phyloP scores from a whole-genome alignment of 2,888 invertebrate species.

The Phalangium opilio region DNA sequence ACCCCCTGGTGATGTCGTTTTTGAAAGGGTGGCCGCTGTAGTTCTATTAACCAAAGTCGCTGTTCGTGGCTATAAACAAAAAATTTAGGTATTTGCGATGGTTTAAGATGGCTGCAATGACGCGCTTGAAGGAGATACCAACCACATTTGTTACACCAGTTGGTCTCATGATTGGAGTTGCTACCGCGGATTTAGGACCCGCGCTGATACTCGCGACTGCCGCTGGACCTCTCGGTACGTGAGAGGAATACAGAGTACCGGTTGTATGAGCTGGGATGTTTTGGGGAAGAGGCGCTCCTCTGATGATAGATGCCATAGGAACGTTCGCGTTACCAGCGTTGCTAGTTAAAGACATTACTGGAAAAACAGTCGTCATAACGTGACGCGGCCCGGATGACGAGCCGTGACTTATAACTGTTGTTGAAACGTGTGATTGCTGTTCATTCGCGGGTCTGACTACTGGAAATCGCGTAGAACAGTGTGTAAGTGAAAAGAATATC shows the following conservation, averaged over 20 bases:
- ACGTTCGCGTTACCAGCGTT: no score
- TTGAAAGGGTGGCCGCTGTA: constrained; percentile 13
- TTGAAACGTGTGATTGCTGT: no score
- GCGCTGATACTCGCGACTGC: constrained; percentile 18
- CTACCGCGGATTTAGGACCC: constrained; percentile 18
- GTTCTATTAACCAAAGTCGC: constrained; percentile 11
- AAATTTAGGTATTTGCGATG: not conserved
- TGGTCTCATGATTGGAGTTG: constrained; percentile 16
- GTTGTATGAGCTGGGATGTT: constrained; percentile 12
- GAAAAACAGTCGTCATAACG: no score
- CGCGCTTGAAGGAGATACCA: no score
- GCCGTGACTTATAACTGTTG: no score
- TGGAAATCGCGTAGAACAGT: no score
- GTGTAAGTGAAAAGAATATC: no score
- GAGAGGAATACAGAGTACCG: constrained; percentile 12
- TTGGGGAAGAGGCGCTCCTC: constrained; percentile 11
- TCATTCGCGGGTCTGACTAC: no score
- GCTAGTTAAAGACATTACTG: no score
- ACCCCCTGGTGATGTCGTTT: constrained; percentile 1
- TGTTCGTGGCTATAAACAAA: constrained; percentile 11
- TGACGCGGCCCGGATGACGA: no score
- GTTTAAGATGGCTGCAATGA: no score
- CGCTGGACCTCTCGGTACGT: constrained; percentile 17
- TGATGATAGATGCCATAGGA: constrained; percentile 15
- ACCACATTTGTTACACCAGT: no score